Evolutionary conservation across 2,888 invertebrate species (phyloP), one percentile per base, ranked within the genome.

Genomic region (Cheilosia pagana): DNA sequence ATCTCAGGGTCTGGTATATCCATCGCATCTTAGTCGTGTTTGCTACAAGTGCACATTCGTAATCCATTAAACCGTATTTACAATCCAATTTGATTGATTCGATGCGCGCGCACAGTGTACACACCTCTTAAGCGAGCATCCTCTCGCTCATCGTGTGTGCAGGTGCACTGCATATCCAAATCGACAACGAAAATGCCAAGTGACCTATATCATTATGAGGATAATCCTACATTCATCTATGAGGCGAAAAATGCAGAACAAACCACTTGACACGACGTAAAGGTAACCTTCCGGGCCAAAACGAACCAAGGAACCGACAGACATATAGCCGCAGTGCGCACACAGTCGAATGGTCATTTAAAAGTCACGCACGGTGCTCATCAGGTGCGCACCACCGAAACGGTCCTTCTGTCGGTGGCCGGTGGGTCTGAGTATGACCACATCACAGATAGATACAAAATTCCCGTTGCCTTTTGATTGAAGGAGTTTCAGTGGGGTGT

Each of bases 21-120:
- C 68, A 45, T 74, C 25, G 21, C 25, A 28, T 21, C 23, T 21
- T 7, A 50, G 50, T 50, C 50, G 50, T 50, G 50, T 28, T 31
- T 16, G 6, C 43, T 28, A 19, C 39, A 31, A 25, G 53, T 53
- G 68, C 52, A 52, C 74, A 78, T 79, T 79, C 79, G 83, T 83
- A 83, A 79, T 83, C 83, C 83, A 83, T 79, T 83, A 83, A 81
- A 76, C 39, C 62, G 60, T 81, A 76, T 85, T 81, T 81, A 81
- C 85, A 81, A 76, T 71, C 79, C 85, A 81, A 85, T 85, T 85
- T 81, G 85, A 85, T 85, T 79, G 85, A 85, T 85, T 79, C 85
- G 85, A 75, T 81, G 75, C 67, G 65, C 85, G 75, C 67, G 65
- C 85, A 45, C 79, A 41, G 35, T 3, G 41, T 19, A 52, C 50